Evolutionary conservation across 2,113 vertebrate species (phyloP).

Genomic region (Colossoma macropomum): DNA sequence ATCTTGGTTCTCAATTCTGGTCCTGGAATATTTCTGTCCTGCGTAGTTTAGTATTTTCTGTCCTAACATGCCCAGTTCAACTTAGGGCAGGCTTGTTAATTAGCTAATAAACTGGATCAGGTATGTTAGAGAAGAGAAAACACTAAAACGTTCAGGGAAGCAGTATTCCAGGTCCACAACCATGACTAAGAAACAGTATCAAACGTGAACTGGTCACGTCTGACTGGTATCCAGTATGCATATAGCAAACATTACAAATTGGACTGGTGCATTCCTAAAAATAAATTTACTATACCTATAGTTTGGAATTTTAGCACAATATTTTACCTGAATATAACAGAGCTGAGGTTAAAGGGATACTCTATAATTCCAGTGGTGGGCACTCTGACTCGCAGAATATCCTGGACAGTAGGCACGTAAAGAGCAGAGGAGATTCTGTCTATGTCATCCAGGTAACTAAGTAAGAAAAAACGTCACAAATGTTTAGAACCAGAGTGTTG

Average conservation of each 20-base stretch:
- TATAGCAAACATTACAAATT: no score
- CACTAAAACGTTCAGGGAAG: no score
- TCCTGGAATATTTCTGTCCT: no score
- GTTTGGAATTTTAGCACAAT: not conserved
- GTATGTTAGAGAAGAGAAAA: no score
- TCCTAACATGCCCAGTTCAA: no score
- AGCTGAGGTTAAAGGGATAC: slow-evolving; percentile 83
- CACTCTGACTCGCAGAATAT: slow-evolving; percentile 82
- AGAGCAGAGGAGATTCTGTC: slow-evolving; percentile 72
- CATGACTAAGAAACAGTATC: not conserved
- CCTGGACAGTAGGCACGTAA: slow-evolving; percentile 81
- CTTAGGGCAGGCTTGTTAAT: no score
- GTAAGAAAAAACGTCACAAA: not conserved
- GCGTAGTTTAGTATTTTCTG: no score
- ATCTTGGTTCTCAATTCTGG: no score
- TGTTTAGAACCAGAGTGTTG: not conserved
- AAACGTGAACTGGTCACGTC: not conserved
- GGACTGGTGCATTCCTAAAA: not conserved
- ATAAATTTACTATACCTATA: not conserved
- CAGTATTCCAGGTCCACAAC: no score
- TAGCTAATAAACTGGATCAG: no score
- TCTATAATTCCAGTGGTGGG: slow-evolving; percentile 86
- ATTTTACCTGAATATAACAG: slow-evolving; percentile 80
- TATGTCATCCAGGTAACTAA: slow-evolving; percentile 82
- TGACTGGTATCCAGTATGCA: not conserved